phyloP scores from a whole-genome alignment of 2,888 invertebrate genomes.

The Agrilus mali region DNA sequence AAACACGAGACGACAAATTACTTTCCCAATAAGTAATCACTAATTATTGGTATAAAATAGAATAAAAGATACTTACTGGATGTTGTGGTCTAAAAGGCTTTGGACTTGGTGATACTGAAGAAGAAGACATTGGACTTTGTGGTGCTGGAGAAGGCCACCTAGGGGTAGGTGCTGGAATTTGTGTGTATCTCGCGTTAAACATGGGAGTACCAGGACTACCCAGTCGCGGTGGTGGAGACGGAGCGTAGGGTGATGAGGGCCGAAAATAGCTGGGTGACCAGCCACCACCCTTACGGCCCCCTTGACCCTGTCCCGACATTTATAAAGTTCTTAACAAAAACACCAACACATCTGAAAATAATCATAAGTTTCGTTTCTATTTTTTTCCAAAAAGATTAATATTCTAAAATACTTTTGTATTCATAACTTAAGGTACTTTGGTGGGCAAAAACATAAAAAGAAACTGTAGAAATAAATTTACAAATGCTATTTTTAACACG shows the following conservation, averaged over 20 bases:
- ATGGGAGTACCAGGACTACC: slow-evolving; percentile 31
- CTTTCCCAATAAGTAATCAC: too few relatives aligned
- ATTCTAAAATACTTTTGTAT: too few relatives aligned
- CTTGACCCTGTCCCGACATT: slow-evolving; percentile 30
- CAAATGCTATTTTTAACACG: too few relatives aligned
- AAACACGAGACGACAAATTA: too few relatives aligned
- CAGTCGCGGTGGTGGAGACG: slow-evolving; percentile 61
- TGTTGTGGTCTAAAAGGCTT: slow-evolving; percentile 34
- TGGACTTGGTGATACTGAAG: slow-evolving; percentile 32
- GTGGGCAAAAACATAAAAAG: too few relatives aligned
- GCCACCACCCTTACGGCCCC: slow-evolving; percentile 35
- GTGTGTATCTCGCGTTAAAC: slow-evolving; percentile 37
- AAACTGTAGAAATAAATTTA: too few relatives aligned
- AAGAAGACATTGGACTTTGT: slow-evolving; percentile 27
- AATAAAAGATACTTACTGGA: slow-evolving; percentile 25
- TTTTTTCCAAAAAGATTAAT: too few relatives aligned
- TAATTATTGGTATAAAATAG: too few relatives aligned
- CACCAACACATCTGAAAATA: too few relatives aligned
- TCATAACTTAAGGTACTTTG: too few relatives aligned
- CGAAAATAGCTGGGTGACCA: slow-evolving; percentile 53
- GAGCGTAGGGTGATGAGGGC: slow-evolving; percentile 63
- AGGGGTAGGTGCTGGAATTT: slow-evolving; percentile 53
- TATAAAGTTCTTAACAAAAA: not conserved
- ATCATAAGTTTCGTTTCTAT: too few relatives aligned
- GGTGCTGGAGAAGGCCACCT: slow-evolving; percentile 47